Base-by-base conservation (phyloP, 2,888 invertebrate species). In the Mythimna pallens region DNA sequence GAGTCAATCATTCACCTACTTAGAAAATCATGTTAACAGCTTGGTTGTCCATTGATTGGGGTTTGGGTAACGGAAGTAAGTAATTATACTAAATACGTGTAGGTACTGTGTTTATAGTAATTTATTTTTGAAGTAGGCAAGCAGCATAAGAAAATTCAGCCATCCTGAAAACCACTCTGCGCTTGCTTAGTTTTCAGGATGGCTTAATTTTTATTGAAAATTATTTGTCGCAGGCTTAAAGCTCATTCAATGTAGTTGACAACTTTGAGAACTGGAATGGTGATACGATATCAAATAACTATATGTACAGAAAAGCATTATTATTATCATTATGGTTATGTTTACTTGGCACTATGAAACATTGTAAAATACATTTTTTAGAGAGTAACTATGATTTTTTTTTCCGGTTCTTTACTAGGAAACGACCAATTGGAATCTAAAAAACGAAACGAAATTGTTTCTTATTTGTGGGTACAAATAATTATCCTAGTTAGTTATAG, bases 361-460 rank as follows among this genome's bases (percentile, higher is more conserved):
- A 36, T 8, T 36, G 8, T 36, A 36, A 36, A 36, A 36, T 36
- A 36, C 8, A 36, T 36, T 36, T 36, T 36, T 36, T 36, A 36
- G 8, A 20, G n/a, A n/a, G 5, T 20, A 2, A 5, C 34, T 34
- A 12, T 3, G 0, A 3, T 0, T 4, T 20, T 1, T n/a, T 3
- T 17, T 12, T 2, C 25, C 25, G 25, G 25, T 25, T 25, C n/a
- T n/a, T n/a, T n/a, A n/a, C n/a, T n/a, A n/a, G n/a, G n/a, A n/a
- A n/a, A n/a, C n/a, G n/a, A n/a, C n/a, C n/a, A n/a, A n/a, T n/a
- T n/a, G n/a, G n/a, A n/a, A n/a, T n/a, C n/a, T n/a, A n/a, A n/a
- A n/a, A n/a, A n/a, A n/a, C n/a, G n/a, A n/a, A n/a, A n/a, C n/a
- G n/a, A n/a, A n/a, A n/a, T n/a, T n/a, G n/a, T n/a, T n/a, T n/a